These are phyloP conservation scores for Zapornia atra DNA, from an alignment of 2,113 vertebrate genomes.

Conservation along the genomic window DNA sequence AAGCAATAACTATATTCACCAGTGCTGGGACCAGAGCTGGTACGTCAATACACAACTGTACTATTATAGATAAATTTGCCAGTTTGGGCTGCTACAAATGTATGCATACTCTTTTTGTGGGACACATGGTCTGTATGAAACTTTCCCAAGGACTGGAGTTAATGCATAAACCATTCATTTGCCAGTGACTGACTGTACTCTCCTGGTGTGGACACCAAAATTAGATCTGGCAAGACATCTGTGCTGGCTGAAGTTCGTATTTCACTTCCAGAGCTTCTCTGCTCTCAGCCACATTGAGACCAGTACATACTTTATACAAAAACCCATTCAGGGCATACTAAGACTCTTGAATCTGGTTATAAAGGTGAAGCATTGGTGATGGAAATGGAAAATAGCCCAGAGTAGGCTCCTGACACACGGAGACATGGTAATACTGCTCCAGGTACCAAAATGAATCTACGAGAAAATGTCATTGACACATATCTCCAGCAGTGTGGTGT, in stretches of 20 bases:
- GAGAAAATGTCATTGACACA: not conserved
- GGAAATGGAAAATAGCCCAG: not conserved
- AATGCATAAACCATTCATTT: not conserved
- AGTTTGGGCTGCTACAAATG: not conserved
- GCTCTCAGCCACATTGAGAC: not conserved
- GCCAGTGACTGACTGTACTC: not conserved
- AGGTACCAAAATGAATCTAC: not conserved
- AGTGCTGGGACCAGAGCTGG: not conserved
- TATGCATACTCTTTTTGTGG: not conserved
- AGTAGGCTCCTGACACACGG: not conserved
- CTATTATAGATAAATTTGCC: not conserved
- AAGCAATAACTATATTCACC: not conserved
- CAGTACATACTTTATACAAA: not conserved
- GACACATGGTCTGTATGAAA: not conserved
- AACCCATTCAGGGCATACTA: not conserved
- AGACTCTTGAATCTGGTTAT: not conserved
- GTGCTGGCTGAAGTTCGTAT: not conserved
- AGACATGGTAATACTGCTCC: not conserved
- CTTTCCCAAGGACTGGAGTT: not conserved
- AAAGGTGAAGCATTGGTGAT: not conserved
- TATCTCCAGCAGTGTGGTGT: not conserved
- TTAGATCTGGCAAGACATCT: not conserved
- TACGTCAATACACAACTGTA: fast-evolving
- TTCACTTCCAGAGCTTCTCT: not conserved
- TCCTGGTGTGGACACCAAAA: not conserved